Conservation (phyloP, 2,888 invertebrate species). For the Piscicola geometra region DNA sequence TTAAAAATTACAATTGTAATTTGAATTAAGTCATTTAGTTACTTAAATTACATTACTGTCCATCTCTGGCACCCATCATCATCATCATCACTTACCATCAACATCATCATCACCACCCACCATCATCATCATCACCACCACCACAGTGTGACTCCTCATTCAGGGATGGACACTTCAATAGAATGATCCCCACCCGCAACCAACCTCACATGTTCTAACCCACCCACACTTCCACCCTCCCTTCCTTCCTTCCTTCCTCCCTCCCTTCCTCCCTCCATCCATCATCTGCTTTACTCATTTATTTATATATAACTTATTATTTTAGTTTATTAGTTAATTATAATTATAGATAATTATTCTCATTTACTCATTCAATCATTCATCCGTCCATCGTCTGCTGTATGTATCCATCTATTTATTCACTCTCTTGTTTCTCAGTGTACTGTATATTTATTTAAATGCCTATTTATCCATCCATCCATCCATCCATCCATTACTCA, state of each 20-base stretch:
- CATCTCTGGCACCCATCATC: too few relatives aligned
- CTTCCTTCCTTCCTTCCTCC: neutral
- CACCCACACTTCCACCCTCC: neutral
- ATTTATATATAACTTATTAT: neutral
- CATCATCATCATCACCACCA: neutral
- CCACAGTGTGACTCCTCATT: neutral
- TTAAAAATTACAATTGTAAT: too few relatives aligned
- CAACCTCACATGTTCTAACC: constrained; percentile 14
- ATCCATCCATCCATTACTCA: too few relatives aligned
- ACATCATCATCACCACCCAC: too few relatives aligned
- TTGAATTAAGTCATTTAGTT: too few relatives aligned
- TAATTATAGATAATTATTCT: neutral
- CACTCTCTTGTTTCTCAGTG: too few relatives aligned
- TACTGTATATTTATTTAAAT: too few relatives aligned
- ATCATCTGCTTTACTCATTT: neutral
- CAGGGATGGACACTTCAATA: neutral
- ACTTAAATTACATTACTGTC: too few relatives aligned
- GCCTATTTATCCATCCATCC: too few relatives aligned
- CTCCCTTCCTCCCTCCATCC: neutral
- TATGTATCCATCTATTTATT: neutral
- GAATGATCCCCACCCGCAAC: neutral
- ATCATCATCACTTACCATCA: too few relatives aligned
- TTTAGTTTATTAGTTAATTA: neutral
- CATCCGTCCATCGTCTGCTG: neutral
- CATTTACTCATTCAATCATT: neutral